A percentile compares a stretch with the other conserved stretches of the same genome.
These are phyloP conservation scores for Thunnus maccoyii DNA, from an alignment of 2,113 vertebrate genomes.

Conservation along the genomic window DNA sequence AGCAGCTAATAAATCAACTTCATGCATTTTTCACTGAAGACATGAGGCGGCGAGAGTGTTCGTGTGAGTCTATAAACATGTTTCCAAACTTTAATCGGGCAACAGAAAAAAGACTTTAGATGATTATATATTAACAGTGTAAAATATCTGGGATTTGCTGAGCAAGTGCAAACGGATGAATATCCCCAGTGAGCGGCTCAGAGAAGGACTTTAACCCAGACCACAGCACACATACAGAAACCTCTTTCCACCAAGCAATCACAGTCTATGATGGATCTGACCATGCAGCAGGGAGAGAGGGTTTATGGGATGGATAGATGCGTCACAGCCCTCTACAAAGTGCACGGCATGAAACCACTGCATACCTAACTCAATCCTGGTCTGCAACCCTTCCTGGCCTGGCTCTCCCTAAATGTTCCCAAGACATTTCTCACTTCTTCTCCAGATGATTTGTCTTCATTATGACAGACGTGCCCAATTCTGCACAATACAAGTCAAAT, in stretches of 20 bases:
- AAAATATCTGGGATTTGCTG: neutral
- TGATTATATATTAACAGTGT: neutral
- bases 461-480: constrained; percentile 20
- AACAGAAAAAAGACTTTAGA: neutral
- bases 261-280: neutral
- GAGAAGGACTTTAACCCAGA: neutral
- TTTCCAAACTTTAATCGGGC: neutral
- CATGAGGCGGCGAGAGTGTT: no score
- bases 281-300: neutral
- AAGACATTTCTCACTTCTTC: constrained; percentile 37
- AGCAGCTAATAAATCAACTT: constrained; percentile 3
- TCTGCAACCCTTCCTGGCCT: constrained; percentile 50
- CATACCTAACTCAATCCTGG: constrained; percentile 54
- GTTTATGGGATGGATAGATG: constrained; percentile 11
- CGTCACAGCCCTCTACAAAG: constrained; percentile 22
- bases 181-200: neutral
- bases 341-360: constrained; percentile 29
- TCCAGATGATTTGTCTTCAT: constrained; percentile 53
- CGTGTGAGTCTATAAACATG: neutral
- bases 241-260: neutral
- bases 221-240: constrained; percentile 26
- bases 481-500: constrained; percentile 4
- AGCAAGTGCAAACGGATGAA: constrained; percentile 11
- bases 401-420: constrained; percentile 47
- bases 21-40: neutral